Conservation (phyloP, 2,113 vertebrate genomes). For the Perca fluviatilis region DNA sequence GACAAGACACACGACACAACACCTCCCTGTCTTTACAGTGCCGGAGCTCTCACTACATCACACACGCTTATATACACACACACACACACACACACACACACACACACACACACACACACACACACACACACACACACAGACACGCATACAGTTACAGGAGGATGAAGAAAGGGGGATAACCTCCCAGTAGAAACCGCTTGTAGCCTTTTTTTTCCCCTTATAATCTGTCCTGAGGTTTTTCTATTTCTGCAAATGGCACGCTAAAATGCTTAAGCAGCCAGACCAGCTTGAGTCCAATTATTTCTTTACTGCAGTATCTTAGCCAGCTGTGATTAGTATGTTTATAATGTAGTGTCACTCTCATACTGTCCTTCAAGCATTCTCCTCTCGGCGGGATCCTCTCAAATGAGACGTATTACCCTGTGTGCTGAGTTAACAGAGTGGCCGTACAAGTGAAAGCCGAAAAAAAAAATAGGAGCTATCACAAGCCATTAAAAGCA, state of each 20-base stretch:
- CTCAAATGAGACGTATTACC: conserved; percentile 79
- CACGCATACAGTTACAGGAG: conserved; percentile 37
- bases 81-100: conserved; percentile 31
- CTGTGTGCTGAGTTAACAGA: conserved; percentile 77
- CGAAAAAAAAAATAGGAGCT: conserved; percentile 14
- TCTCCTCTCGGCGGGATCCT: conserved; percentile 71
- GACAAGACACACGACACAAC: conserved; percentile 51
- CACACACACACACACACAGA: conserved; percentile 39
- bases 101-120: conserved; percentile 38
- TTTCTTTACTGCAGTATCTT: conserved; percentile 71
- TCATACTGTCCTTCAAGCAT: conserved; percentile 76
- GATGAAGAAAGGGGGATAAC: conserved; percentile 46
- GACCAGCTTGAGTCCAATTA: conserved; percentile 81
- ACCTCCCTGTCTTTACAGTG: conserved; percentile 54
- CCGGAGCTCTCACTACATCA: conserved; percentile 52
- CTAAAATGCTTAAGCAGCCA: conserved; percentile 73
- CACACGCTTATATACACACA: conserved; percentile 44
- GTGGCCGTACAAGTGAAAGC: conserved; percentile 52
- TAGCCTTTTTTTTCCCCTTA: conserved; percentile 19
- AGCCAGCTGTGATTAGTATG: conserved; percentile 83
- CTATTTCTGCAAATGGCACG: conserved; percentile 63
- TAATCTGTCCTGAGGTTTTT: conserved; percentile 72
- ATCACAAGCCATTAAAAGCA: conserved; percentile 74
- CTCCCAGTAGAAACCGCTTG: conserved; percentile 47
- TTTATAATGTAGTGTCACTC: conserved; percentile 81